Base-by-base conservation (phyloP, 2,888 invertebrate genomes). In the Leptogaster cylindrica region DNA sequence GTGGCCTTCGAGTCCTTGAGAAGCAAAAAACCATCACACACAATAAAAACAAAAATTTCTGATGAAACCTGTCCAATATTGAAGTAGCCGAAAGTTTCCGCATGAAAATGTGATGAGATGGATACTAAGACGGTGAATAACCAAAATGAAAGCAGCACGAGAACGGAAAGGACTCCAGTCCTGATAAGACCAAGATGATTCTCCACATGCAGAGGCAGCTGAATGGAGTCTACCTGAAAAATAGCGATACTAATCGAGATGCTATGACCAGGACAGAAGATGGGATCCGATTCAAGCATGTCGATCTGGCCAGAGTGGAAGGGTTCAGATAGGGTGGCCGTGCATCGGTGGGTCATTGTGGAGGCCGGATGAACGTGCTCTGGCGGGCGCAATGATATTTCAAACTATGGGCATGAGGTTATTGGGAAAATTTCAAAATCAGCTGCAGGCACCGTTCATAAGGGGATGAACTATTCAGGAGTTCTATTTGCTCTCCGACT, bases 31-130 rank as follows among this genome's bases (percentile, higher is more conserved):
- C 39, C 12, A 39, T 8, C 18, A 3, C 2, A 16, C 8, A 10
- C 10, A 16, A 20, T 14, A n/a, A n/a, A n/a, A n/a, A n/a, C 20
- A 27, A 68, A 65, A 66, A 68, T 63, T n/a, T 63, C 63, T 66
- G 66, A 68, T 68, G 66, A 68, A 68, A 68, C 68, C 66, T 66
- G 68, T 68, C 68, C 66, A 68, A 66, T 68, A 68, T 68, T 63
- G 66, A 66, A 65, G 51, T 50, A 66, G 46, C 52, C 51, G 23
- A 51, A 51, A 52, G 66, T 44, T 68, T 66, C 68, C 63, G 66
- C 68, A 68, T 68, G 68, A 68, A 68, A 68, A 68, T 68, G 68
- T 68, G 66, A 68, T 68, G 68, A 68, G 68, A 63, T 68, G 68
- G 63, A 66, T 66, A 68, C 66, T 12, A 20, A 58, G 63, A 63